A percentile compares a stretch with the other conserved stretches of the same genome.
Evolutionary conservation across 2,113 vertebrate genomes (phyloP).

Genomic region (Piaya cayana): DNA sequence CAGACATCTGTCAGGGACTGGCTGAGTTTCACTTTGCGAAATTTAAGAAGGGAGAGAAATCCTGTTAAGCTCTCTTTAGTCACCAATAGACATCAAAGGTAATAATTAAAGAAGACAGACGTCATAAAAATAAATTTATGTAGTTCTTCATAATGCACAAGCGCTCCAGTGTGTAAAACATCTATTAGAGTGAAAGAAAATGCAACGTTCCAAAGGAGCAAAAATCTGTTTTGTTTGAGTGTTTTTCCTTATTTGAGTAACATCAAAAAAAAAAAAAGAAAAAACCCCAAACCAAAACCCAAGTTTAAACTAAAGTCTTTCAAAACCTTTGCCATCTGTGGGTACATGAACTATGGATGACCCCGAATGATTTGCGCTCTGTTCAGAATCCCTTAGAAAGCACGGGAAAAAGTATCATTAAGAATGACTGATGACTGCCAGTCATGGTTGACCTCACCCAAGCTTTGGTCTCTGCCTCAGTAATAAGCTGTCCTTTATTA

Average conservation of each 20-base stretch:
- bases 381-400: slow-evolving; percentile 85
- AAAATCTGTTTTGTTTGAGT: slow-evolving; percentile 67
- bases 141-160: slow-evolving; percentile 81
- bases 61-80: slow-evolving; percentile 88
- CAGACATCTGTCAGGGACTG: slow-evolving; percentile 85
- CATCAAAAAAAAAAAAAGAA: slow-evolving; percentile 46
- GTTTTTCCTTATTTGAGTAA: slow-evolving; percentile 73
- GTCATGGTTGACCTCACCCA: slow-evolving; percentile 89
- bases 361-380: slow-evolving; percentile 92
- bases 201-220: slow-evolving; percentile 65
- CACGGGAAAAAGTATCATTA: slow-evolving; percentile 90
- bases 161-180: slow-evolving; percentile 78
- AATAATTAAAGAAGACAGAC: slow-evolving; percentile 89
- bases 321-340: slow-evolving; percentile 90
- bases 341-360: slow-evolving; percentile 93
- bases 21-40: slow-evolving; percentile 82
- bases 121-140: slow-evolving; percentile 87
- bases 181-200: slow-evolving; percentile 77
- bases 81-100: slow-evolving; percentile 89
- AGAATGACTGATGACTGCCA: slow-evolving; percentile 94
- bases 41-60: slow-evolving; percentile 87
- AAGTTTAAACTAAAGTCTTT: slow-evolving; percentile 87
- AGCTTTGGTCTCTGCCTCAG: slow-evolving; percentile 89
- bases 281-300: slow-evolving; percentile 28
- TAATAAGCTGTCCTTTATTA: slow-evolving; percentile 91